phyloP scores from a whole-genome alignment of 2,888 invertebrate species.

The Coecobrya sp. region DNA sequence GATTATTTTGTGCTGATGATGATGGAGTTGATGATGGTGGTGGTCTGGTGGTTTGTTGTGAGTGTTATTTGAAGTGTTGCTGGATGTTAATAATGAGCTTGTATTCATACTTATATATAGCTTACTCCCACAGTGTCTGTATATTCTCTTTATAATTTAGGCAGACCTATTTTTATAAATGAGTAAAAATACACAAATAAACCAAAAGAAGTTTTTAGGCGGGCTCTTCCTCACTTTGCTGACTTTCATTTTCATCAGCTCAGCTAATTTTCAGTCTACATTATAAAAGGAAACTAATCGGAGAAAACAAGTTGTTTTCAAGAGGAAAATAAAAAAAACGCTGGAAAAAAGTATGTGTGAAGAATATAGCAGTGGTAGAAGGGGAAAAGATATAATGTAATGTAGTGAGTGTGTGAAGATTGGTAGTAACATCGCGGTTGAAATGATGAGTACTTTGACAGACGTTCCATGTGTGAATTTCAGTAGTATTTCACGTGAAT shows the following conservation, averaged over 20 bases:
- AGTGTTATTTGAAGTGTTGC: slow-evolving; percentile 48
- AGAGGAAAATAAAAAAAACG: slow-evolving; percentile 7
- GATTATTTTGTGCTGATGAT: slow-evolving; percentile 19
- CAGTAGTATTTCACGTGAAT: not conserved
- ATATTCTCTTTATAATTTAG: not conserved
- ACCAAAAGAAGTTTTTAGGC: not conserved
- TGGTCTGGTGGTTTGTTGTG: slow-evolving; percentile 16
- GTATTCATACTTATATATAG: not conserved
- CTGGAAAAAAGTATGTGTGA: not conserved
- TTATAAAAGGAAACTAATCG: slow-evolving; percentile 48
- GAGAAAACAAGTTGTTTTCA: slow-evolving; percentile 47
- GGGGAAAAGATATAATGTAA: not conserved
- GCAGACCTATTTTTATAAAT: not conserved
- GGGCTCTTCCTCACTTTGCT: not conserved
- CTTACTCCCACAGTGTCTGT: not conserved
- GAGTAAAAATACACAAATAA: not conserved
- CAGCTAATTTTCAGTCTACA: slow-evolving; percentile 66
- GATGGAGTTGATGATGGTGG: not conserved
- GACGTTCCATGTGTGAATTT: not conserved
- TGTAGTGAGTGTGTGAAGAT: not conserved
- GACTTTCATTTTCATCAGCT: slow-evolving; percentile 54
- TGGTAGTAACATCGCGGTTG: not conserved
- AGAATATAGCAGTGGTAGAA: slow-evolving; percentile 17
- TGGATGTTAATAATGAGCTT: slow-evolving; percentile 25
- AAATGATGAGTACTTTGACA: slow-evolving; percentile 23